Evolutionary conservation across 1,140 invertebrate genomes (phyloP).

Genomic region (Scaptodrosophila lebanonensis): DNA sequence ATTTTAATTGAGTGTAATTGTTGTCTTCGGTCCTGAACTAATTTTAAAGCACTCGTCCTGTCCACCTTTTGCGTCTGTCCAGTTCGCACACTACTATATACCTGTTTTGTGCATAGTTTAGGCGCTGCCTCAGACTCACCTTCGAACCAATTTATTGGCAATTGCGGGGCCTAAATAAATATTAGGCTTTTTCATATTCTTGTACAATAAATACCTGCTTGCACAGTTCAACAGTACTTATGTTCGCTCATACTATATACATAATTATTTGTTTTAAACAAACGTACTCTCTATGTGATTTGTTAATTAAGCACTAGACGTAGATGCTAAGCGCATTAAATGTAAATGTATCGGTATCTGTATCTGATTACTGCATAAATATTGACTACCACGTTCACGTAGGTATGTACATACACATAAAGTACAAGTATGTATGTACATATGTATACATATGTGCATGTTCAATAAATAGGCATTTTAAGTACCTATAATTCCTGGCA

Average conservation of each 20-base stretch:
- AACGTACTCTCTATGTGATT: slow-evolving; percentile 21
- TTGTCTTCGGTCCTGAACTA: background rate
- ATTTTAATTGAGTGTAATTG: slow-evolving; percentile 43
- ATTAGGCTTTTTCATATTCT: too few species aligned
- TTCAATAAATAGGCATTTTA: slow-evolving; percentile 7
- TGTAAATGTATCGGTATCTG: slow-evolving; percentile 39
- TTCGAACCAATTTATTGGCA: too few species aligned
- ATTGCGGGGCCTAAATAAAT: too few species aligned
- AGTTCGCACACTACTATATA: too few species aligned
- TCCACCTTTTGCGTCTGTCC: slow-evolving; percentile 1
- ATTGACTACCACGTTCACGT: background rate
- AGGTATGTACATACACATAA: background rate
- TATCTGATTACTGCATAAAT: slow-evolving; percentile 39
- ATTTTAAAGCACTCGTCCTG: background rate
- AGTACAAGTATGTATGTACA: slow-evolving; percentile 1
- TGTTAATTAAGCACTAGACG: slow-evolving; percentile 41
- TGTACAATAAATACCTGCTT: too few species aligned
- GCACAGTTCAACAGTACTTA: too few species aligned
- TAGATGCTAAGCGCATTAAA: slow-evolving; percentile 7
- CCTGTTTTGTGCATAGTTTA: too few species aligned
- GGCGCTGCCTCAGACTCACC: slow-evolving; percentile 1
- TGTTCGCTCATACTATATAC: too few species aligned
- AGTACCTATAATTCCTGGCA: slow-evolving; percentile 2
- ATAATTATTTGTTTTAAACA: slow-evolving; percentile 2
- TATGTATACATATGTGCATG: background rate